These are phyloP conservation scores for Craterocephalus amniculus DNA, from an alignment of 2,797 vertebrate genomes.

Conservation along the genomic window DNA sequence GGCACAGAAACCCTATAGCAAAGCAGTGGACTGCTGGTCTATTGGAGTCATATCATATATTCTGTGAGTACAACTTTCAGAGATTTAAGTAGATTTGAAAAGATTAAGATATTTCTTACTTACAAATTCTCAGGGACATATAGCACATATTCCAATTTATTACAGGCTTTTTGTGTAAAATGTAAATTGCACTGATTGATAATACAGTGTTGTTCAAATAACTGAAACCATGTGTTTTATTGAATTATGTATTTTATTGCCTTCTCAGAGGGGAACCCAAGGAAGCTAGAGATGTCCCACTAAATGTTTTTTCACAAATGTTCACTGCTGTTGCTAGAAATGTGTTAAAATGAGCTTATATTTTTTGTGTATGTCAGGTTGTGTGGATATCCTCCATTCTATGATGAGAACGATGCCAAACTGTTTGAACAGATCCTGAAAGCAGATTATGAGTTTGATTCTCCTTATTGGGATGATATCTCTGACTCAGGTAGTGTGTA, in stretches of 20 bases:
- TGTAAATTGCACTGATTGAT: background rate
- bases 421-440: conserved; percentile 97
- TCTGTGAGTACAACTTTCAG: conserved; percentile 84
- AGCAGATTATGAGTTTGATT: conserved; percentile 97
- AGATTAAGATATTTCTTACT: background rate
- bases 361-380: conserved; percentile 76
- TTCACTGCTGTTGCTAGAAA: background rate
- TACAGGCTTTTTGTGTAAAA: background rate
- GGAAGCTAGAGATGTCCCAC: no score
- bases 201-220: background rate
- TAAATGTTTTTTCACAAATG: background rate
- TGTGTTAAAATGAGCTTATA: background rate
- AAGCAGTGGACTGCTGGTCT: conserved; percentile 99
- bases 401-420: conserved; percentile 96
- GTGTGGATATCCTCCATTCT: conserved; percentile 96
- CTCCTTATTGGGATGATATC: conserved; percentile 98
- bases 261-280: background rate
- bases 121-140: background rate
- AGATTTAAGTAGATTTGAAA: background rate
- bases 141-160: background rate
- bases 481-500: conserved; percentile 90
- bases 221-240: background rate
- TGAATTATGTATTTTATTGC: no score
- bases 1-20: conserved; percentile 98
- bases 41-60: conserved; percentile 98